phyloP scores from a whole-genome alignment of 2,888 invertebrate genomes.

The Chrysina gloriosa region DNA sequence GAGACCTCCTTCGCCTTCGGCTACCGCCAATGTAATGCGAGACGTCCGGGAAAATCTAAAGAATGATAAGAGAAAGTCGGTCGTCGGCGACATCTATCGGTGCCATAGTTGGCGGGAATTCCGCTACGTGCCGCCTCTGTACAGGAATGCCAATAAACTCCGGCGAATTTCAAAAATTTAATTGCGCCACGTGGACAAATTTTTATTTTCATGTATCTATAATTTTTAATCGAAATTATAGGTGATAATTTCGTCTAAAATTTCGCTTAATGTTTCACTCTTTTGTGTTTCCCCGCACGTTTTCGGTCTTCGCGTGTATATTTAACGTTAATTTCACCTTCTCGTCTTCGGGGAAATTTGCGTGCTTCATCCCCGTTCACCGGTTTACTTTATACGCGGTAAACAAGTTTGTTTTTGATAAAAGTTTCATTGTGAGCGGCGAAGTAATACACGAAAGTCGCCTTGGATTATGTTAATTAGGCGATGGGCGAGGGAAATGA shows the following conservation, averaged over 20 bases:
- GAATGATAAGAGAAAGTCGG: conserved; percentile 48
- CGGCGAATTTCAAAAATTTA: conserved; percentile 5
- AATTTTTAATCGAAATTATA: background rate
- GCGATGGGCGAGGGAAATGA: background rate
- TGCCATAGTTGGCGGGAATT: conserved; percentile 55
- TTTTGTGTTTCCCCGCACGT: background rate
- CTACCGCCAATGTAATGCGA: conserved; percentile 36
- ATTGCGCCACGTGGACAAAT: background rate
- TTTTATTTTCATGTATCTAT: background rate
- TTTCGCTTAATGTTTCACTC: conserved; percentile 1
- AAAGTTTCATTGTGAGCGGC: conserved; percentile 37
- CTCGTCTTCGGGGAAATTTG: conserved; percentile 45
- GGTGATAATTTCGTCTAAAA: conserved; percentile 7
- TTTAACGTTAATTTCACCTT: conserved; percentile 44
- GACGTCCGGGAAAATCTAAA: conserved; percentile 28
- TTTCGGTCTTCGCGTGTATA: conserved; percentile 6
- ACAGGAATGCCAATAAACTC: conserved; percentile 49
- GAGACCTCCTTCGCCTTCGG: background rate
- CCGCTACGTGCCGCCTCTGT: conserved; percentile 63
- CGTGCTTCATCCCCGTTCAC: conserved; percentile 43
- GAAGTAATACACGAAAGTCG: conserved; percentile 7
- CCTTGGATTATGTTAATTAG: conserved; percentile 3
- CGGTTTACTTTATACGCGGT: conserved; percentile 43
- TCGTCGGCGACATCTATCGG: conserved; percentile 61
- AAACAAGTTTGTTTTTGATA: conserved; percentile 48